phyloP scores from a whole-genome alignment of 2,888 invertebrate species.

The Scelioninae gen. 2 region DNA sequence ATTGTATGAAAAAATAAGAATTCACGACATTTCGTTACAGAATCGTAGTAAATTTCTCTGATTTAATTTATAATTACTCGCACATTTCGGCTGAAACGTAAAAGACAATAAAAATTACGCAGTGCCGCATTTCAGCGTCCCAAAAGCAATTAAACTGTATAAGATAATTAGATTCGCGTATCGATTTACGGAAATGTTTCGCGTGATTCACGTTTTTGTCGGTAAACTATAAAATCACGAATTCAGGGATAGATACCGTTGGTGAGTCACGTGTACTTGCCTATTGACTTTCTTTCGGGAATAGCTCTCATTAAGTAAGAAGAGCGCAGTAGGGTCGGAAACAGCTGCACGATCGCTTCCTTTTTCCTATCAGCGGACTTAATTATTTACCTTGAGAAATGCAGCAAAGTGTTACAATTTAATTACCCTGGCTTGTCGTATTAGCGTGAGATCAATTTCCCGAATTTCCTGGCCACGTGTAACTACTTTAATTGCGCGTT shows the following conservation, averaged over 20 bases:
- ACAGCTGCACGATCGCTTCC: slow-evolving; percentile 25
- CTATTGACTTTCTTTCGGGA: slow-evolving; percentile 49
- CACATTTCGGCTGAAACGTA: too few species aligned
- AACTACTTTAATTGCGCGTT: too few species aligned
- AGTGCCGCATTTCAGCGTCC: slow-evolving; percentile 20
- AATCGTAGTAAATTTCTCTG: too few species aligned
- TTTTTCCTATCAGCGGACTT: slow-evolving; percentile 6
- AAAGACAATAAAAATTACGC: slow-evolving; percentile 20
- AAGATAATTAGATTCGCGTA: slow-evolving; percentile 42
- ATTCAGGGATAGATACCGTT: slow-evolving; percentile 42
- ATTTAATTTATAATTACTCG: too few species aligned
- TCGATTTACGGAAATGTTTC: slow-evolving; percentile 49
- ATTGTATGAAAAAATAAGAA: too few species aligned
- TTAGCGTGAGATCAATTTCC: too few species aligned
- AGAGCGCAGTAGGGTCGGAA: slow-evolving; percentile 14
- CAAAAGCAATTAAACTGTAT: slow-evolving; percentile 46
- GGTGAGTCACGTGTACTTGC: slow-evolving; percentile 49
- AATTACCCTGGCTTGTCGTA: background rate
- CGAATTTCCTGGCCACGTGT: too few species aligned
- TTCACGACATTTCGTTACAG: too few species aligned
- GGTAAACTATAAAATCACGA: slow-evolving; percentile 53
- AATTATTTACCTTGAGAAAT: slow-evolving; percentile 15
- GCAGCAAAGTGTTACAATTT: background rate
- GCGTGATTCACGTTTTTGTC: slow-evolving; percentile 52
- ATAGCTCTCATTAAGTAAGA: slow-evolving; percentile 14